Evolutionary conservation across 2,797 vertebrate species (phyloP), one percentile per base, ranked within the genome.

Genomic region (Sylvia borin): DNA sequence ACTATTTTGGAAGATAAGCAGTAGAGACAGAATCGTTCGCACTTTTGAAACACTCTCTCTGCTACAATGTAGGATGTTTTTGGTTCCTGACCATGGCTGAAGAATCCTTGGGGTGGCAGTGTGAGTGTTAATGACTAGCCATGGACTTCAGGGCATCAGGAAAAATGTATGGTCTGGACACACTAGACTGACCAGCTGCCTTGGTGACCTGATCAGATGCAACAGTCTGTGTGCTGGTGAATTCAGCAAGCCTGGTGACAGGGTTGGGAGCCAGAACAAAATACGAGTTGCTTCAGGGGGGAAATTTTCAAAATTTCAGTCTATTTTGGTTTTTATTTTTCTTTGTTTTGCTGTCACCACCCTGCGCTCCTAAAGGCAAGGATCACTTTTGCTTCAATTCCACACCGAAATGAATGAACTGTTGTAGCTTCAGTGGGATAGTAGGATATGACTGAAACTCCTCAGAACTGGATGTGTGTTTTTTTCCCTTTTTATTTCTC

Each of bases 41-140:
- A 2, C 2, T 8, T 61, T 38, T 6, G n/a, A 12, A 31, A 31
- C 0, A 5, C 2, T 15, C 0, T 1, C 7, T 62, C 19, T 74
- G 5, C 14, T 58, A 7, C 3, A 47, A 0, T 2, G 8, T 8
- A 15, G 15, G 40, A 20, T 32, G 7, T 0, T 48, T 89, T 48
- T 55, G 36, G 47, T 31, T 70, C 11, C 15, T 58, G 25, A 12
- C 26, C 36, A 1, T 2, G 10, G 5, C 3, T 55, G 18, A 73
- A 55, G 16, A 78, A 24, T 58, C 48, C 7, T 43, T 75, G 16
- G 29, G 20, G 11, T 6, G 3, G 7, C 7, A 18, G 82, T 74
- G 60, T 79, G 25, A 91, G 64, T 11, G 7, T 47, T 55, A 51
- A 8, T 34, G 20, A 20, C 7, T 2, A 7, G 2, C 13, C 1